Conservation (phyloP, 2,113 vertebrate genomes). For the Melierax canorus region DNA sequence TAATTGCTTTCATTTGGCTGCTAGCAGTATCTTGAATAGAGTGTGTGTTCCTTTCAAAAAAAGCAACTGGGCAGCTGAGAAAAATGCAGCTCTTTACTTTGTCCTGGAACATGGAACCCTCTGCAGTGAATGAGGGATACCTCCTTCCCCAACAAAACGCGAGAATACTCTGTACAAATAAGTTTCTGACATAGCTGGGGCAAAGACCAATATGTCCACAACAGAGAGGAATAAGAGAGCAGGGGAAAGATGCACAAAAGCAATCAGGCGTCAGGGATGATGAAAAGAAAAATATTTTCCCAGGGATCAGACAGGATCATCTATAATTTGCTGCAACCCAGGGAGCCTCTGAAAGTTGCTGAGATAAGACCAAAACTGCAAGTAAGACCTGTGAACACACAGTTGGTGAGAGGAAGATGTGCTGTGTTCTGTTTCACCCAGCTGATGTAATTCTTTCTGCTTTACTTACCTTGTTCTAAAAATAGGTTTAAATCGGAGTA, state of each 20-base stretch:
- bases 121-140: not conserved
- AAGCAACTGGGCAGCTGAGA: not conserved
- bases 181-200: not conserved
- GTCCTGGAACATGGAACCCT: not conserved
- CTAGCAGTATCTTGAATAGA: not conserved
- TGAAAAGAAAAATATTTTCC: not conserved
- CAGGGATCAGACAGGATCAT: slow-evolving; percentile 1
- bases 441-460: not conserved
- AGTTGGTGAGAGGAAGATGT: not conserved
- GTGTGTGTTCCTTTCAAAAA: not conserved
- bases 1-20: not conserved
- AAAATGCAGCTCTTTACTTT: not conserved
- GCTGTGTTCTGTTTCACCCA: not conserved
- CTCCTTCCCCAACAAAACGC: not conserved
- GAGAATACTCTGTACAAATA: not conserved
- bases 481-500: not conserved
- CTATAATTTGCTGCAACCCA: slow-evolving; percentile 27
- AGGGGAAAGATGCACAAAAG: not conserved
- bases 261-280: not conserved
- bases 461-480: not conserved
- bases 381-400: not conserved
- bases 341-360: not conserved
- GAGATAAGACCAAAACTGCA: not conserved
- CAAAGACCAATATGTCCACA: not conserved
- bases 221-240: not conserved